These are phyloP conservation scores for Choloepus didactylus DNA, from an alignment of 2,797 vertebrate species.

Conservation along the genomic window DNA sequence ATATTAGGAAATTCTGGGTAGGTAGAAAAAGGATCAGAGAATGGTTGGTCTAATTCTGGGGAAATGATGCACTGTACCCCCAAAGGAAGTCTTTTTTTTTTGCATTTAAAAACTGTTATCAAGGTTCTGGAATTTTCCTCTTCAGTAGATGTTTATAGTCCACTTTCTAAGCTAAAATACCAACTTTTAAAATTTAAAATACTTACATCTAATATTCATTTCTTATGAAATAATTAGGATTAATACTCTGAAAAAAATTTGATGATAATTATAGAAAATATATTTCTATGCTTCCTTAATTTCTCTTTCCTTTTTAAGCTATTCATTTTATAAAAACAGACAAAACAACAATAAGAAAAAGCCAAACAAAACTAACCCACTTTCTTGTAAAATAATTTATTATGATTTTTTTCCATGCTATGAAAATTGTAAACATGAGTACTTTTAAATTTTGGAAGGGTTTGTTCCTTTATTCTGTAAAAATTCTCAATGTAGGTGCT, in stretches of 20 bases:
- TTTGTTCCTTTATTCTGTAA: neutral
- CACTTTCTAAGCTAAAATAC: neutral
- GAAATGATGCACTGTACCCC: neutral
- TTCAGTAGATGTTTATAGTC: neutral
- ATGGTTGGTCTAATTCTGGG: neutral
- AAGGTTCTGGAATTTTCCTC: neutral
- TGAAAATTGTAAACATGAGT: neutral
- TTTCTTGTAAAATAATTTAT: conserved; percentile 75
- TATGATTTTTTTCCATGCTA: conserved; percentile 67
- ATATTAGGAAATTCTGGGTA: neutral
- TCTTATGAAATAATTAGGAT: conserved; percentile 72
- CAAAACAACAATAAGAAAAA: conserved; percentile 37
- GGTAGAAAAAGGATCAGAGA: neutral
- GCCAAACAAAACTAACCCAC: neutral
- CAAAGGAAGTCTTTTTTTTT: neutral
- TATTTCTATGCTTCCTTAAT: conserved; percentile 66
- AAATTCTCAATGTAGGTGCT: neutral
- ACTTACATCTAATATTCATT: neutral
- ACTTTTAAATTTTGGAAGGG: conserved; percentile 18
- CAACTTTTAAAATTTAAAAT: neutral
- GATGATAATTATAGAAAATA: conserved; percentile 68
- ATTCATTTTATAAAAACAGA: conserved; percentile 69
- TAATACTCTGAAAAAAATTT: conserved; percentile 57
- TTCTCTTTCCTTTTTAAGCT: conserved; percentile 33
- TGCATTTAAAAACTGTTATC: neutral